Evolutionary conservation across 2,797 vertebrate species (phyloP).

Genomic region (Acanthis flammea): DNA sequence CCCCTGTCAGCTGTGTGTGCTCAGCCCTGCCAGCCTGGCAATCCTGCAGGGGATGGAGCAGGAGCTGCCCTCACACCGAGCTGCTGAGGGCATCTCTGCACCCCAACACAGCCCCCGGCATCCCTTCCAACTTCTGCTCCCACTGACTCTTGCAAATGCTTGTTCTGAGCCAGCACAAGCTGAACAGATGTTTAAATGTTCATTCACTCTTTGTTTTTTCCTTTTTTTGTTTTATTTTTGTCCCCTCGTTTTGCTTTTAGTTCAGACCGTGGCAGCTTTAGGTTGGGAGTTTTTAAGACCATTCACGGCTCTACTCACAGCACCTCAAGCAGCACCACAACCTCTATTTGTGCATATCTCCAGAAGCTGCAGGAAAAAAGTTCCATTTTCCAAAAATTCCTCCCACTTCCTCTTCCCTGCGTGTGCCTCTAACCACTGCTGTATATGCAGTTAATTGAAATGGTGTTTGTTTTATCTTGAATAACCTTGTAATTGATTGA

Average conservation of each 20-base stretch:
- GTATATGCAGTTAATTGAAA: slow-evolving; percentile 60
- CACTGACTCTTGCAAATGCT: neutral
- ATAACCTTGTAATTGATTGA: slow-evolving; percentile 62
- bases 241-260: neutral
- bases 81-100: neutral
- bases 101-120: neutral
- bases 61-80: rapidly evolving
- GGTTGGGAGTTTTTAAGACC: slow-evolving; percentile 22
- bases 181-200: neutral
- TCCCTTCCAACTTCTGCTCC: neutral
- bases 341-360: slow-evolving; percentile 54
- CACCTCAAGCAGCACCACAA: slow-evolving; percentile 34
- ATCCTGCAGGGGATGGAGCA: neutral
- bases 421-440: slow-evolving; percentile 52
- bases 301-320: neutral
- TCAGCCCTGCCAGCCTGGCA: neutral
- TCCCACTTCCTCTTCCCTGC: slow-evolving; percentile 57
- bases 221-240: neutral
- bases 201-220: neutral
- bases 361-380: slow-evolving; percentile 22
- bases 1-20: neutral
- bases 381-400: slow-evolving; percentile 55
- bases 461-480: slow-evolving; percentile 70
- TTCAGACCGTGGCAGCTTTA: neutral
- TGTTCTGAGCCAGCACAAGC: neutral